phyloP scores from a whole-genome alignment of 2,113 vertebrate species.

The Plectropomus leopardus region DNA sequence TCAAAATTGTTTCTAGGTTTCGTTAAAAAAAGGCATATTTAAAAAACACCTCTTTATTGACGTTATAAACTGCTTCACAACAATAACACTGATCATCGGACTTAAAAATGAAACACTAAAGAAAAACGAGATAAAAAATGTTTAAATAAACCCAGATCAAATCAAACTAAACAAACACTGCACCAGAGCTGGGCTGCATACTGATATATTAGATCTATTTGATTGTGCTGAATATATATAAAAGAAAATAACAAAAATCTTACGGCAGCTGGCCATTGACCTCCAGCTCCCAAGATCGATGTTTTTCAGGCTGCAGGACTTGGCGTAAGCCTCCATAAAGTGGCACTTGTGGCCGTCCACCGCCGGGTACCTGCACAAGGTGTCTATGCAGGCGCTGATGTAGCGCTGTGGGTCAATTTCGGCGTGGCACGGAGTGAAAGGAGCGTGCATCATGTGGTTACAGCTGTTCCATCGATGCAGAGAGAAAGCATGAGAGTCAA shows the following conservation, averaged over 20 bases:
- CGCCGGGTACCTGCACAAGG: not conserved
- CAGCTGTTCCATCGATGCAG: conserved; percentile 6
- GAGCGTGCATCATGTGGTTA: not conserved
- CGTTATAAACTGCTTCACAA: too few species aligned
- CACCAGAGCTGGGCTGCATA: too few species aligned
- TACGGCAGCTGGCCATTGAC: not conserved
- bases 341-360: conserved; percentile 24
- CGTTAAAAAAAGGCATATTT: too few species aligned
- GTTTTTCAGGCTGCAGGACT: not conserved
- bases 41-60: too few species aligned
- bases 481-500: not conserved
- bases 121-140: too few species aligned
- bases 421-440: conserved; percentile 15
- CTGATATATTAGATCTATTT: too few species aligned
- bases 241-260: not conserved
- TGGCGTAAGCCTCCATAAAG: conserved; percentile 17
- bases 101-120: too few species aligned
- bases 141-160: too few species aligned
- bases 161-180: too few species aligned
- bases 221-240: too few species aligned
- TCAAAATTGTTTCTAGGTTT: too few species aligned
- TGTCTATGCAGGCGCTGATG: not conserved
- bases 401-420: not conserved
- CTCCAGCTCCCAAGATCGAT: conserved; percentile 20
- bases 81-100: too few species aligned